phyloP scores from a whole-genome alignment of 2,888 invertebrate genomes.

The Celastrina argiolus region DNA sequence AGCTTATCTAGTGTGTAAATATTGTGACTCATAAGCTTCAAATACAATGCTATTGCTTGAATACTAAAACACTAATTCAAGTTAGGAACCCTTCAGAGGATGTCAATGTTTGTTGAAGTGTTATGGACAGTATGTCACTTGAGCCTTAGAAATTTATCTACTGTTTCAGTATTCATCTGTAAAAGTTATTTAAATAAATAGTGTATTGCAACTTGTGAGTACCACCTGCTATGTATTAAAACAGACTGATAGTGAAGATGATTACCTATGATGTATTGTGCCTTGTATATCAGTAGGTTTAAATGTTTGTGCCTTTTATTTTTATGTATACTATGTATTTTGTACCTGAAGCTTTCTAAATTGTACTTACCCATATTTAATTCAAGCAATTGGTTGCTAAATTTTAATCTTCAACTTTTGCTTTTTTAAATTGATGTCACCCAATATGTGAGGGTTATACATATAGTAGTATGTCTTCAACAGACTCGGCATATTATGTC shows the following conservation, averaged over 20 bases:
- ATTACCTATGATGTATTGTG: conserved; percentile 64
- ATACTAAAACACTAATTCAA: too few relatives aligned
- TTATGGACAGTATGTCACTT: too few relatives aligned
- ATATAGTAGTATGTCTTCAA: background rate
- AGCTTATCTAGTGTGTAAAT: too few relatives aligned
- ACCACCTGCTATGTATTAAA: background rate
- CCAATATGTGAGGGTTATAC: background rate
- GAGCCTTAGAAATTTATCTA: too few relatives aligned
- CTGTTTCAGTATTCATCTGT: too few relatives aligned
- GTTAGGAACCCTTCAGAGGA: too few relatives aligned
- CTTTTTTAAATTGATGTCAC: background rate
- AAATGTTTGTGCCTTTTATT: conserved; percentile 72
- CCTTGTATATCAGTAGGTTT: conserved; percentile 65
- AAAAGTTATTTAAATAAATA: too few relatives aligned
- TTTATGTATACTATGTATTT: conserved; percentile 57
- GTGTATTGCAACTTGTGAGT: too few relatives aligned
- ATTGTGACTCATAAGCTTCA: too few relatives aligned
- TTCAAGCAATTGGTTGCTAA: background rate
- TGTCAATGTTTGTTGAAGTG: too few relatives aligned
- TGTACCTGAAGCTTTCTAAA: conserved; percentile 58
- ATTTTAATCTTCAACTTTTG: background rate
- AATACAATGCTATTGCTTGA: too few relatives aligned
- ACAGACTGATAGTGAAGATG: conserved; percentile 33
- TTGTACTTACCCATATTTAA: conserved; percentile 21
- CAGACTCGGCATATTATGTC: background rate